phyloP scores from a whole-genome alignment of 1,140 invertebrate species.

The Teleopsis dalmanni region DNA sequence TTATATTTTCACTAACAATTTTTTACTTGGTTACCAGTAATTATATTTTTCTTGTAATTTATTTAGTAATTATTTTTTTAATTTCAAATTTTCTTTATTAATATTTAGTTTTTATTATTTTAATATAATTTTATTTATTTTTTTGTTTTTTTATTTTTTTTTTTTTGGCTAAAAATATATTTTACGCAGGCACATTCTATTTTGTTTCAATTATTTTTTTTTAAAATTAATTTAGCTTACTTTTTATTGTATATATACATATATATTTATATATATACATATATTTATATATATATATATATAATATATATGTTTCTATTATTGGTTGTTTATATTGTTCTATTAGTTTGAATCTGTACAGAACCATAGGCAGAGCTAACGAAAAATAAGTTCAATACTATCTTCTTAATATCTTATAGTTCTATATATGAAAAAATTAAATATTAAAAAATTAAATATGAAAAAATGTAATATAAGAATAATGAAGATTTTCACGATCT shows the following conservation, averaged over 20 bases:
- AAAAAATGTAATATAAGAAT: too few species aligned
- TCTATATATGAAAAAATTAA: too few species aligned
- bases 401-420: too few species aligned
- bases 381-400: too few species aligned
- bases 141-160: constrained; percentile 6
- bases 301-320: too few species aligned
- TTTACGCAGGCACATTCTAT: constrained; percentile 44
- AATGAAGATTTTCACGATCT: too few species aligned
- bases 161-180: constrained; percentile 42
- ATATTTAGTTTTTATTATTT: neutral
- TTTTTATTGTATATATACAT: constrained; percentile 16
- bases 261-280: constrained; percentile 24
- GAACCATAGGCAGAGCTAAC: too few species aligned
- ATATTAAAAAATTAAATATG: too few species aligned
- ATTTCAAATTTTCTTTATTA: neutral
- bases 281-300: constrained; percentile 30
- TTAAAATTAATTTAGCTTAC: constrained; percentile 29
- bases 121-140: constrained; percentile 4
- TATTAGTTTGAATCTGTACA: too few species aligned
- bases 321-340: too few species aligned
- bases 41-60: constrained; percentile 1
- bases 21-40: neutral
- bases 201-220: constrained; percentile 39
- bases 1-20: neutral
- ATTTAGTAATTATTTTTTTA: neutral